Percentiles rank a stretch among this genome's conserved stretches.
Evolutionary conservation across 2,888 invertebrate genomes (phyloP).

Genomic region (Trichogramma dendrolimi): DNA sequence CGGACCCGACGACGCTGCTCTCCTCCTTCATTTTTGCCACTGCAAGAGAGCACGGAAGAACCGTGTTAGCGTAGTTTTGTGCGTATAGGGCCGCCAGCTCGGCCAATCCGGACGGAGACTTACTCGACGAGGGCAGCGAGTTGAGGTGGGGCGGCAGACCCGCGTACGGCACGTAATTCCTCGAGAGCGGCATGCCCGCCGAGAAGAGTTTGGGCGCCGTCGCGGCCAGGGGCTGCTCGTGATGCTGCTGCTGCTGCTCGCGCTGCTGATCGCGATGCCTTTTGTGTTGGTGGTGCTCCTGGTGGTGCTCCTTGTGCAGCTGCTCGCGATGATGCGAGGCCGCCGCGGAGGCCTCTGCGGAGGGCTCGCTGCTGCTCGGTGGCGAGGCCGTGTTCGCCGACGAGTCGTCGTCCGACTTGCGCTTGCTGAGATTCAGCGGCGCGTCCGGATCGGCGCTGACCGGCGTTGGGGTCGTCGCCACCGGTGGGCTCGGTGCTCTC

Average conservation of each 20-base stretch:
- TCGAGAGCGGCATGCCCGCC: slow-evolving; percentile 59
- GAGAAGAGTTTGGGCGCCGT: slow-evolving; percentile 60
- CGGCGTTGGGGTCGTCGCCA: slow-evolving; percentile 45
- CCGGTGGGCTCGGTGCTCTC: slow-evolving; percentile 73
- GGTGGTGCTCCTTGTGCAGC: slow-evolving; percentile 17
- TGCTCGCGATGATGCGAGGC: slow-evolving; percentile 34
- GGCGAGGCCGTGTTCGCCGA: slow-evolving; percentile 51
- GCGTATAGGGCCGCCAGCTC: not conserved
- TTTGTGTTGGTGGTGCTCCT: no score
- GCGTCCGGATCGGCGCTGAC: slow-evolving; percentile 68
- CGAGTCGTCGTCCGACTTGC: slow-evolving; percentile 59
- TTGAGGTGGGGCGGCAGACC: slow-evolving; percentile 61
- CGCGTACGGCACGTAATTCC: slow-evolving; percentile 59
- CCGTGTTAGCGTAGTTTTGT: not conserved
- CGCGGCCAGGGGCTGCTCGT: slow-evolving; percentile 58
- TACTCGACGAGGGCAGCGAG: slow-evolving; percentile 51
- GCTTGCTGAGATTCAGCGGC: slow-evolving; percentile 85
- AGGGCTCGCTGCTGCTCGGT: slow-evolving; percentile 54
- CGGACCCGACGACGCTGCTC: slow-evolving; percentile 35
- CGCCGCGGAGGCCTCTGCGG: slow-evolving; percentile 35
- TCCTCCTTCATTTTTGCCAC: slow-evolving; percentile 49
- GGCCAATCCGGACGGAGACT: slow-evolving; percentile 29
- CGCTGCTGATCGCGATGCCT: no score
- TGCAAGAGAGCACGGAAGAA: slow-evolving; percentile 26
- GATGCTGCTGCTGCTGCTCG: slow-evolving; percentile 34